Evolutionary conservation across 1,140 invertebrate species (phyloP).

Genomic region (Dendrolimus punctatus): DNA sequence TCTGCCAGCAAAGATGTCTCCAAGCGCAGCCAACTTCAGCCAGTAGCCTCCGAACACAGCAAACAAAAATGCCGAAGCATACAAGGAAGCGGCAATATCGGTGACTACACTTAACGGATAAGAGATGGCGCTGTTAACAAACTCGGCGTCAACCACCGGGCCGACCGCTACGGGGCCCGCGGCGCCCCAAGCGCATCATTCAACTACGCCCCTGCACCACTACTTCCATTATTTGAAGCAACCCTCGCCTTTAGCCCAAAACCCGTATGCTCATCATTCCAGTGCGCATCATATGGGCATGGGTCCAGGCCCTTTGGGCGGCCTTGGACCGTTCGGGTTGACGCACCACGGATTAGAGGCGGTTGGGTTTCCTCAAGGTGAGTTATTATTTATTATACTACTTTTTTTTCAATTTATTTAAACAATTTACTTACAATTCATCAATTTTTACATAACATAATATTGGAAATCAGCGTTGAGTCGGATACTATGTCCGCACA

Average conservation of each 20-base stretch:
- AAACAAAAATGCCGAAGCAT: conserved; percentile 31
- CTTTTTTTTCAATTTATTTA: not conserved
- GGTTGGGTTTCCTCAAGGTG: conserved; percentile 70
- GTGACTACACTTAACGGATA: conserved; percentile 35
- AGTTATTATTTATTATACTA: conserved; percentile 16
- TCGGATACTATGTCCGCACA: no score
- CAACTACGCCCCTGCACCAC: conserved; percentile 62
- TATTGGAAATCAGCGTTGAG: no score
- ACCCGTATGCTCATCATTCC: conserved; percentile 60
- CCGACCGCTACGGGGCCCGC: conserved; percentile 40
- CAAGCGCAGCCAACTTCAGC: not conserved
- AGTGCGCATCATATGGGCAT: conserved; percentile 64
- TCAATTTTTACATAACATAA: no score
- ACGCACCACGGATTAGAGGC: conserved; percentile 65
- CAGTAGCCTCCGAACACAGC: conserved; percentile 13
- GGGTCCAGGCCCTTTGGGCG: conserved; percentile 55
- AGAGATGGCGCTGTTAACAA: conserved; percentile 57
- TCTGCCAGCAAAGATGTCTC: conserved; percentile 21
- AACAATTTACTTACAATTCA: not conserved
- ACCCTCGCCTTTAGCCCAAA: conserved; percentile 57
- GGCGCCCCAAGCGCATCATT: conserved; percentile 51
- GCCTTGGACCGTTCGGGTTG: conserved; percentile 62
- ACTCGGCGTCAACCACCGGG: conserved; percentile 42
- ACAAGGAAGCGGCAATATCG: conserved; percentile 37
- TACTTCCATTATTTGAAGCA: conserved; percentile 68